Evolutionary conservation across 2,888 invertebrate species (phyloP), one percentile per base, ranked within the genome.

Genomic region (Amphipoea oculea): DNA sequence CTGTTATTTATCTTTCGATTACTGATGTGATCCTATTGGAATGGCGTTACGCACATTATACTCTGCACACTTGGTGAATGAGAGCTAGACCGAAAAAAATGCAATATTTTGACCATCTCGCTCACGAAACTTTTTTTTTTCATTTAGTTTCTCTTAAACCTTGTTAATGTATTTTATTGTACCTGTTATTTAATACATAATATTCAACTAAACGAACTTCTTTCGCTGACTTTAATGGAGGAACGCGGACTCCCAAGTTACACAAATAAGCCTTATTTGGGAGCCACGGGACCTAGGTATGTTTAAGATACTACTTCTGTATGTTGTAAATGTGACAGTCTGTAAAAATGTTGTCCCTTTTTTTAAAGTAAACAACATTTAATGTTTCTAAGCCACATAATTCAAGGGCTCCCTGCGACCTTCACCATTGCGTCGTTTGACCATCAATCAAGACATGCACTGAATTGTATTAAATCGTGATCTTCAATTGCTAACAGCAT

Each of bases 391-490:
- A 42, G 14, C 6, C 23, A 4, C 29, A 14, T 45, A 51, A 76
- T 67, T 76, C 76, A 81, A 82, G 82, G 76, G 9, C 71, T 48
- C 14, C 11, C 11, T 2, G 29, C 20, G 76, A 82, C 76, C 81
- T 81, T 74, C 69, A 70, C 12, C 9, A 70, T 3, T 23, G 20
- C 29, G 17, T 9, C 0, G 45, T 2, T 23, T 68, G 40, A 57
- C 23, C 67, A 76, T 81, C 62, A 63, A 48, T 68, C 54, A 65
- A n/a, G 17, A 7, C 20, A 65, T 48, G 48, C 65, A 45, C 20
- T 40, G 54, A 63, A n/a, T 77, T 36, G 36, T 51, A 20, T 14
- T 29, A 29, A 62, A 57, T 29, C n/a, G 45, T n/a, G 3, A 51
- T 45, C 54, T 68, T 36, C 14, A 14, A 51, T 7, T 48, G 12